These are phyloP conservation scores for Mastomys natalensis DNA, from an alignment of 2,113 vertebrate genomes.

Conservation along the genomic window DNA sequence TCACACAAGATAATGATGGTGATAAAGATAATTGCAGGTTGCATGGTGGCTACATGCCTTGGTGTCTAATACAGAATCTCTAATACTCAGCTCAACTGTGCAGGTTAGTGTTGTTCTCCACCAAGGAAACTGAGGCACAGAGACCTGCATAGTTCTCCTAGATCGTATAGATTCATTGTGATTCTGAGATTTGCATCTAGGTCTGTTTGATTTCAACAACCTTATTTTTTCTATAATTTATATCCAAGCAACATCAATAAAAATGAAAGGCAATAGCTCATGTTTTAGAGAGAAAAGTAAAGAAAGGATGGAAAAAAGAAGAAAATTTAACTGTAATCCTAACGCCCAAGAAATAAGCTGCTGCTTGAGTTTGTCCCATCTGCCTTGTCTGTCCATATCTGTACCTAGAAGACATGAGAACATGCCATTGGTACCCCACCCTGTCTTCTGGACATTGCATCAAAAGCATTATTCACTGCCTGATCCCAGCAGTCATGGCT, in stretches of 20 bases:
- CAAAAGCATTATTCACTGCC: conserved; percentile 9
- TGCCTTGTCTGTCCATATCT: not conserved
- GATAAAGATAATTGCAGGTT: not conserved
- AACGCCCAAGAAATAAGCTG: not conserved
- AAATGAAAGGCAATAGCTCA: not conserved
- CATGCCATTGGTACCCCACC: not conserved
- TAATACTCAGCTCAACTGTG: not conserved
- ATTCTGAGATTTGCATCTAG: not conserved
- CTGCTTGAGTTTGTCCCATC: not conserved
- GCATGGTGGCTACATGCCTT: not conserved
- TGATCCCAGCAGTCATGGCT: not conserved
- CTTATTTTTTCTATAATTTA: conserved; percentile 6
- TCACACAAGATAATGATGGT: not conserved
- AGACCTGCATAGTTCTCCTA: not conserved
- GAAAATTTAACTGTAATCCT: not conserved
- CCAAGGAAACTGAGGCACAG: not conserved
- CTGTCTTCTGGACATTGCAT: not conserved
- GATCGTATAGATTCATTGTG: not conserved
- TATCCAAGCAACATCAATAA: conserved; percentile 34
- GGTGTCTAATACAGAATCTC: not conserved
- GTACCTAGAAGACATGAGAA: not conserved
- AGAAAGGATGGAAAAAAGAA: not conserved
- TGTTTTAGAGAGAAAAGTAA: not conserved
- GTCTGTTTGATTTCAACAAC: not conserved
- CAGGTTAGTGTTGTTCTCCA: not conserved